Evolutionary conservation across 2,797 vertebrate genomes (phyloP).

Genomic region (Gila robusta): DNA sequence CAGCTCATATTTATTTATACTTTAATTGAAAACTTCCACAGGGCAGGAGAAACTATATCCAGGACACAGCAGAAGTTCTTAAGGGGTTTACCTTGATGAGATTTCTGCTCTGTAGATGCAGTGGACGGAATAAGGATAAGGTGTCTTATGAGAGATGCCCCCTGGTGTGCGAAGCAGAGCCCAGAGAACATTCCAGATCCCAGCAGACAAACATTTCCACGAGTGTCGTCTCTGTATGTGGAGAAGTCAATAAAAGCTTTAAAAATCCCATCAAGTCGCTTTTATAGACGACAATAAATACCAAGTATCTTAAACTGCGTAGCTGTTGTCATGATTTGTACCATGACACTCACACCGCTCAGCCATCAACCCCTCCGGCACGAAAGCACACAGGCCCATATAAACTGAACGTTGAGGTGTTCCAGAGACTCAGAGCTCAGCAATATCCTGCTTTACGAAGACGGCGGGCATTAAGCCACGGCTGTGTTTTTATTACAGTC

Average conservation of each 20-base stretch:
- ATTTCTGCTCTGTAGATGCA: conserved; percentile 12
- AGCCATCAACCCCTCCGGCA: conserved; percentile 23
- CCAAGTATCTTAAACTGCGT: conserved; percentile 57
- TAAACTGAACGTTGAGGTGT: conserved; percentile 69
- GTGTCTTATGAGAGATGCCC: conserved; percentile 42
- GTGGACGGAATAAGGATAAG: not conserved
- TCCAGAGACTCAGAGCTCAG: conserved; percentile 70
- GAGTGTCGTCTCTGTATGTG: conserved; percentile 44
- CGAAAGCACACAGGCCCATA: conserved; percentile 58
- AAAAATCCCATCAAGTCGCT: conserved; percentile 58
- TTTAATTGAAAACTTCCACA: conserved; percentile 18
- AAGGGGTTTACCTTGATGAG: conserved; percentile 9
- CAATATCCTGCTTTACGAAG: conserved; percentile 76
- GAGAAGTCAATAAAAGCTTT: conserved; percentile 49
- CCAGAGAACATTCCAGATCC: conserved; percentile 58
- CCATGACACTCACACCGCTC: conserved; percentile 26
- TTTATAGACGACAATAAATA: conserved; percentile 65
- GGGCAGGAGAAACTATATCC: not conserved
- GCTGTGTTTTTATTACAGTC: conserved; percentile 70
- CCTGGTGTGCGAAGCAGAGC: conserved; percentile 62
- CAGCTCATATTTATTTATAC: conserved; percentile 18
- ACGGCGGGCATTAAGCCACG: conserved; percentile 66
- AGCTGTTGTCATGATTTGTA: conserved; percentile 58
- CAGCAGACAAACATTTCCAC: conserved; percentile 54
- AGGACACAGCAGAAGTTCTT: not conserved